These are phyloP conservation scores for Cherax destructor DNA, from an alignment of 1,140 invertebrate species.

Conservation along the genomic window DNA sequence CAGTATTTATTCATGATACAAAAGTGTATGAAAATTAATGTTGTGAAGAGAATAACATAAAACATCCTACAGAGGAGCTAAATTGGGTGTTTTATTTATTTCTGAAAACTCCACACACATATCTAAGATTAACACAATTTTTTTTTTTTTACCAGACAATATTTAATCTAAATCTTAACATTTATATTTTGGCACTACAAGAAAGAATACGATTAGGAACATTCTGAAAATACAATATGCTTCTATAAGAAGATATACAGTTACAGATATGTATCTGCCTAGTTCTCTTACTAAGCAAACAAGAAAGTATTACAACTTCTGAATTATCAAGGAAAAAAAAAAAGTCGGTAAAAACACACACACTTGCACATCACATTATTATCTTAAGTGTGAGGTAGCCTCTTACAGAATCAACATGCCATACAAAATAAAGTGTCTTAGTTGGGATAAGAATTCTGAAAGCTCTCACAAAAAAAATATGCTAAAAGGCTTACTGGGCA, in stretches of 20 bases:
- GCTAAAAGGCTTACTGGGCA: neutral
- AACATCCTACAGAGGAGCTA: neutral
- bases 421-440: neutral
- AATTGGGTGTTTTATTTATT: neutral
- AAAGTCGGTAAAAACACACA: neutral
- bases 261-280: neutral
- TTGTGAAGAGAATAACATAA: neutral
- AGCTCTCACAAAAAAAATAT: neutral
- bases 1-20: no score
- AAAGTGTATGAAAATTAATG: no score
- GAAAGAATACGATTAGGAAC: neutral
- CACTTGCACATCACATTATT: conserved; percentile 12
- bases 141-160: neutral
- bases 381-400: conserved; percentile 37
- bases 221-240: neutral
- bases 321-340: neutral
- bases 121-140: neutral
- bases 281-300: neutral
- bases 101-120: neutral
- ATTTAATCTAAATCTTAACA: neutral
- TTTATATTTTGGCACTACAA: conserved; percentile 19
- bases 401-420: conserved; percentile 11
- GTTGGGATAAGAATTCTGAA: neutral
- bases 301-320: neutral
- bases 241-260: conserved; percentile 7